phyloP scores from a whole-genome alignment of 2,113 vertebrate genomes.

The Macrotis lagotis region DNA sequence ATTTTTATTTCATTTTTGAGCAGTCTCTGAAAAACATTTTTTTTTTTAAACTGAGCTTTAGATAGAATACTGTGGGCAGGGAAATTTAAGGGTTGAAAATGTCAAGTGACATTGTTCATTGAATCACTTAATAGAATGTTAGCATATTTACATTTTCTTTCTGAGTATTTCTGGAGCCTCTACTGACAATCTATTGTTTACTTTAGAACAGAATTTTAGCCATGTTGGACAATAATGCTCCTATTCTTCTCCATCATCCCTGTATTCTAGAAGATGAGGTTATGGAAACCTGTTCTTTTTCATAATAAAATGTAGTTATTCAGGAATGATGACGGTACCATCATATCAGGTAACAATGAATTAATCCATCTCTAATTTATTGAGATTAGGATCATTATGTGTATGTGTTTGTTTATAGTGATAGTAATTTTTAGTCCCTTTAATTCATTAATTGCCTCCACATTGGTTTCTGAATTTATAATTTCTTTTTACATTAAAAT shows the following conservation, averaged over 20 bases:
- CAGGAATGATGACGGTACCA: constrained; percentile 45
- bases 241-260: constrained; percentile 59
- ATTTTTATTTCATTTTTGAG: constrained; percentile 31
- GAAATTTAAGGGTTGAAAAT: neutral
- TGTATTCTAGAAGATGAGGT: constrained; percentile 61
- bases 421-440: neutral
- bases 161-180: neutral
- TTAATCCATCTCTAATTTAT: neutral
- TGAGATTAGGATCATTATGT: constrained; percentile 29
- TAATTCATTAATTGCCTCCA: neutral
- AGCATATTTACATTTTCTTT: neutral
- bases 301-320: constrained; percentile 68
- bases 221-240: constrained; percentile 60
- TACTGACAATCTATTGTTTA: constrained; percentile 40
- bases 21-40: constrained; percentile 17
- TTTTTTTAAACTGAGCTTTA: neutral
- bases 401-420: neutral
- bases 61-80: neutral
- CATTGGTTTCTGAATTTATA: neutral
- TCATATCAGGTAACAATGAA: constrained; percentile 52
- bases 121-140: neutral
- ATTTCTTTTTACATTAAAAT: neutral
- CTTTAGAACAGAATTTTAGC: constrained; percentile 55
- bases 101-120: neutral
- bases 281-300: constrained; percentile 20